phyloP scores from a whole-genome alignment of 2,888 invertebrate genomes.

The Ophonus ardosiacus region DNA sequence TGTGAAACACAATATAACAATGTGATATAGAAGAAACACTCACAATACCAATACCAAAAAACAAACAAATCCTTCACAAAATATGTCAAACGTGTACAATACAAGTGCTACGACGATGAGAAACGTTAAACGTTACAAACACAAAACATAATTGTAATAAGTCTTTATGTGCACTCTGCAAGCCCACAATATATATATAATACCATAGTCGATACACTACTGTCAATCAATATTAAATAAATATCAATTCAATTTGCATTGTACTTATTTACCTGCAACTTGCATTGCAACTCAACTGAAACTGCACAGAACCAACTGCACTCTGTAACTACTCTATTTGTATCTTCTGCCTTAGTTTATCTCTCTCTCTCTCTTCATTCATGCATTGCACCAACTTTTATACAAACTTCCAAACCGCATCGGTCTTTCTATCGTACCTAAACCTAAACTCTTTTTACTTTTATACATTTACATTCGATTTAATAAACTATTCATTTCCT shows the following conservation, averaged over 20 bases:
- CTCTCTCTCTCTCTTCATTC: background rate
- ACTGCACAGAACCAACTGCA: constrained; percentile 6
- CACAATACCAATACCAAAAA: background rate
- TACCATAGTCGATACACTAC: constrained; percentile 72
- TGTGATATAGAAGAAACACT: constrained; percentile 57
- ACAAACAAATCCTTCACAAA: constrained; percentile 26
- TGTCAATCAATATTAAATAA: constrained; percentile 74
- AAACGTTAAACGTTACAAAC: constrained; percentile 11
- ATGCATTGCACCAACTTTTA: constrained; percentile 36
- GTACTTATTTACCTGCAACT: constrained; percentile 69
- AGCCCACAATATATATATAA: constrained; percentile 56
- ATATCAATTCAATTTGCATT: constrained; percentile 73
- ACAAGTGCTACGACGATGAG: constrained; percentile 43
- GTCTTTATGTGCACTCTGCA: constrained; percentile 62
- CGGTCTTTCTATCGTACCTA: constrained; percentile 17
- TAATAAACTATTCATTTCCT: constrained; percentile 5
- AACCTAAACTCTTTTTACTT: constrained; percentile 37
- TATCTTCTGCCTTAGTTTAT: background rate
- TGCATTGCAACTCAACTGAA: background rate
- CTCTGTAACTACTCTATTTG: constrained; percentile 10
- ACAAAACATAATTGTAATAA: constrained; percentile 51
- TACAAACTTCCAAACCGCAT: constrained; percentile 33
- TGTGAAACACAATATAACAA: constrained; percentile 61
- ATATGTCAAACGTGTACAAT: background rate
- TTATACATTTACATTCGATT: constrained; percentile 9